Percentiles rank a stretch among this genome's conserved stretches.
phyloP scores from a whole-genome alignment of 2,113 vertebrate genomes.

The Daubentonia madagascariensis region DNA sequence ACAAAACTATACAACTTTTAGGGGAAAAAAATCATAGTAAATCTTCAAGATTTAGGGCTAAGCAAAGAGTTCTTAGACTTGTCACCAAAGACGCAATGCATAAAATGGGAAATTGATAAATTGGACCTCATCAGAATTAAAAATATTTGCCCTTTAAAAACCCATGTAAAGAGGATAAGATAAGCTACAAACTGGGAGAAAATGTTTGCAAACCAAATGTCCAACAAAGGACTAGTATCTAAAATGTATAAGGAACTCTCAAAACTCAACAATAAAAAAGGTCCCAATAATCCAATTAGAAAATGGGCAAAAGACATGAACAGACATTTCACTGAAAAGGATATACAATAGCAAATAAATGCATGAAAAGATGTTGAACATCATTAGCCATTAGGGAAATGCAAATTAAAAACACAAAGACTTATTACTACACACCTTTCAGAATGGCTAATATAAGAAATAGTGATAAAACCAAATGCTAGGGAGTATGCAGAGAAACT shows the following conservation, averaged over 20 bases:
- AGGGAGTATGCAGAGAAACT: background rate
- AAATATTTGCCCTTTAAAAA: background rate
- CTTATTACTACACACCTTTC: background rate
- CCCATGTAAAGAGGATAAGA: background rate
- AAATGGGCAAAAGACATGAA: background rate
- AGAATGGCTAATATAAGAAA: background rate
- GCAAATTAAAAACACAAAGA: background rate
- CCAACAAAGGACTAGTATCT: background rate
- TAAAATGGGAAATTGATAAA: background rate
- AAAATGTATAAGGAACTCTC: background rate
- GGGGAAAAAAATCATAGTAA: background rate
- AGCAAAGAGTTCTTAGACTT: background rate
- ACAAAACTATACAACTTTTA: background rate
- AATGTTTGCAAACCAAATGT: background rate
- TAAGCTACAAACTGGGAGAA: background rate
- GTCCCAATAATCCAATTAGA: background rate
- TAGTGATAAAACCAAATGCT: background rate
- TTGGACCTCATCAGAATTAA: background rate
- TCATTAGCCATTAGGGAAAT: background rate
- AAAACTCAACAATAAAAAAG: background rate
- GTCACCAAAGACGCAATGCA: background rate
- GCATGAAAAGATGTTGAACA: background rate
- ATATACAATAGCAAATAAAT: background rate
- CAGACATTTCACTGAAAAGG: background rate
- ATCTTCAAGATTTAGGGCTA: too few relatives aligned